Conservation (phyloP, 1,140 invertebrate genomes). For the Drosophila eugracilis region DNA sequence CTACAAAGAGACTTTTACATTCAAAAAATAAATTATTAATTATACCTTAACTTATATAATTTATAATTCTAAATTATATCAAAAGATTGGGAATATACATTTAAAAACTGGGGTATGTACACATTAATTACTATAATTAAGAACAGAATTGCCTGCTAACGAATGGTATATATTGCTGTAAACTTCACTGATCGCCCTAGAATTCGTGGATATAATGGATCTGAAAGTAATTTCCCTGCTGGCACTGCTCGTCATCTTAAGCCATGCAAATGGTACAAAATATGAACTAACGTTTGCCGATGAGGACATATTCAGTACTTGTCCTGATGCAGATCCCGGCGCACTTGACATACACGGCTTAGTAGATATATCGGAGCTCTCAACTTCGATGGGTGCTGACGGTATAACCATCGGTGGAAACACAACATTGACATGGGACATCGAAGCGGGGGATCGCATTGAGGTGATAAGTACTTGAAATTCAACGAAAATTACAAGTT, state of each 20-base stretch:
- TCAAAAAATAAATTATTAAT: background rate
- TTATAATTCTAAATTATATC: background rate
- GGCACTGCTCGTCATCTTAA: background rate
- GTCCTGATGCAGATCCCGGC: background rate
- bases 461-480: background rate
- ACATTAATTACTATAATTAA: background rate
- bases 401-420: background rate
- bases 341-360: background rate
- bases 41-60: background rate
- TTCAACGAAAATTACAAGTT: background rate
- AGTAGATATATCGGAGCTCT: background rate
- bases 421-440: background rate
- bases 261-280: background rate
- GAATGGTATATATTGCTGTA: background rate
- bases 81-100: background rate
- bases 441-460: slow-evolving; percentile 10
- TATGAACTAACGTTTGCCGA: slow-evolving; percentile 6
- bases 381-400: background rate
- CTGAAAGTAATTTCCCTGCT: background rate
- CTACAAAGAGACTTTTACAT: too few relatives aligned
- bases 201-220: background rate
- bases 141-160: background rate
- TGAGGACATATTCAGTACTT: background rate
- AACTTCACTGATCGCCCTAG: background rate
- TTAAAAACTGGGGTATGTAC: background rate